These are phyloP conservation scores for Zygogramma bicolorata DNA, from an alignment of 2,888 invertebrate species.

Conservation along the genomic window DNA sequence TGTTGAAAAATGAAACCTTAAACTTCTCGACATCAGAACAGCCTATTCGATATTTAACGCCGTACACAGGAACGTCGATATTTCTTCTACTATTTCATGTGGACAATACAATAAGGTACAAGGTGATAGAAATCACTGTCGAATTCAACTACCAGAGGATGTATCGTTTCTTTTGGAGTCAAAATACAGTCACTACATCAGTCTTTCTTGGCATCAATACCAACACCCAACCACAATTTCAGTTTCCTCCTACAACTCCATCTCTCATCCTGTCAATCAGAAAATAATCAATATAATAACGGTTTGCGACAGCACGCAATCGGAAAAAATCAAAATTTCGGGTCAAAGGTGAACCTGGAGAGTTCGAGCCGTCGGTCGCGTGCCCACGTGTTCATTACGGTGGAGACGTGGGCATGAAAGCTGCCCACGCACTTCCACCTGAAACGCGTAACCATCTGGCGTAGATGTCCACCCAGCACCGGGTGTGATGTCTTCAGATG, in stretches of 20 bases:
- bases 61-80: no score
- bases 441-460: slow-evolving; percentile 30
- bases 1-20: no score
- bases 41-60: no score
- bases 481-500: slow-evolving; percentile 1
- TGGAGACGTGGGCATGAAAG: slow-evolving; percentile 16
- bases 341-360: slow-evolving; percentile 5
- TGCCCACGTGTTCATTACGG: slow-evolving; percentile 35
- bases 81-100: no score
- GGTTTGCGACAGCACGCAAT: background rate
- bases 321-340: background rate
- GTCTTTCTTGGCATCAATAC: background rate
- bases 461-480: slow-evolving; percentile 19
- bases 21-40: no score
- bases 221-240: background rate
- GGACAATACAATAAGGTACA: no score
- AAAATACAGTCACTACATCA: no score
- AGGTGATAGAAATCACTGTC: no score
- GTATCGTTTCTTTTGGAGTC: no score
- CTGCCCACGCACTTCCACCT: slow-evolving; percentile 30
- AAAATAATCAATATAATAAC: slow-evolving; percentile 6
- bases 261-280: background rate
- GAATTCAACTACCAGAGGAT: no score
- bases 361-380: slow-evolving; percentile 24
- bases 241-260: background rate